phyloP scores from a whole-genome alignment of 2,888 invertebrate species.

The Chloroclysta siterata region DNA sequence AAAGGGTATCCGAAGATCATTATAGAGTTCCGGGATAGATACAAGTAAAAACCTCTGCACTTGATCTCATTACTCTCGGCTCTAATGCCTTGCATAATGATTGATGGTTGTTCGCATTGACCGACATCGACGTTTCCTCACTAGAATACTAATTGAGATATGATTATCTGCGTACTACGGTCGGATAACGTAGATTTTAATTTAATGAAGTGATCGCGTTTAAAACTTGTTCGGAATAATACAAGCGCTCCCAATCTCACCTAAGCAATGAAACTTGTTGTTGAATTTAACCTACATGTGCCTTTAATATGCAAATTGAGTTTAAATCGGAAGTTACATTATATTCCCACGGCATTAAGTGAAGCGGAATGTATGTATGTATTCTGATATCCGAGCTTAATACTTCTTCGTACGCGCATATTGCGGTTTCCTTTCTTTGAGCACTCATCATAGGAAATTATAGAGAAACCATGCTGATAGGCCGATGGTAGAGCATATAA shows the following conservation, averaged over 20 bases:
- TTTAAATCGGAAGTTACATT: conserved; percentile 41
- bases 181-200: conserved; percentile 32
- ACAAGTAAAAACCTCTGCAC: conserved; percentile 47
- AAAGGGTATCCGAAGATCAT: conserved; percentile 20
- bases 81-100: conserved; percentile 60
- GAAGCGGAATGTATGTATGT: conserved; percentile 30
- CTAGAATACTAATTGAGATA: conserved; percentile 55
- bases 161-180: conserved; percentile 42
- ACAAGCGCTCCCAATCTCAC: conserved; percentile 33
- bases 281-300: conserved; percentile 35
- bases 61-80: conserved; percentile 56
- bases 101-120: conserved; percentile 62
- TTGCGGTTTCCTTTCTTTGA: conserved; percentile 18
- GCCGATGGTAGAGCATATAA: conserved; percentile 1
- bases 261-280: conserved; percentile 26
- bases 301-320: conserved; percentile 38
- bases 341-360: conserved; percentile 42
- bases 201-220: conserved; percentile 34
- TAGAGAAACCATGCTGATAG: conserved; percentile 11
- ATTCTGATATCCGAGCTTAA: conserved; percentile 16
- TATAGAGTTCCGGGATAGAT: conserved; percentile 34
- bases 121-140: conserved; percentile 51
- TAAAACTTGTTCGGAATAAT: conserved; percentile 33
- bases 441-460: conserved; percentile 19
- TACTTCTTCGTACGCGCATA: conserved; percentile 8